Percentiles rank a stretch among this genome's conserved stretches.
phyloP scores from a whole-genome alignment of 2,113 vertebrate genomes.

The Nothoprocta perdicaria region DNA sequence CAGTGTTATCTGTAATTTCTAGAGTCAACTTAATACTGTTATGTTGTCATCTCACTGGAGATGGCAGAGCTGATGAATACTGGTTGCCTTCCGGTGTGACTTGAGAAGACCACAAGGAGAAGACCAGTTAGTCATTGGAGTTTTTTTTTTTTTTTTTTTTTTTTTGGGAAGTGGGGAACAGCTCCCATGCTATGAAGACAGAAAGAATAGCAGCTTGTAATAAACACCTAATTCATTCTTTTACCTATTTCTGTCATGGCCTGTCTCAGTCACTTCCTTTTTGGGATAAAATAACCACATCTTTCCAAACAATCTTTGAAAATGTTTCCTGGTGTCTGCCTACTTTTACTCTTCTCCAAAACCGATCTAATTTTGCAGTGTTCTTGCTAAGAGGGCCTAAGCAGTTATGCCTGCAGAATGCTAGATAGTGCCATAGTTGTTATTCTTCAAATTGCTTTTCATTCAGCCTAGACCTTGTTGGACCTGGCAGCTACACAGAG shows the following conservation, averaged over 20 bases:
- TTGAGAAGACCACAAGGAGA: background rate
- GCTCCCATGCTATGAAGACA: background rate
- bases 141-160: accelerated
- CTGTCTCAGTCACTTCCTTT: accelerated
- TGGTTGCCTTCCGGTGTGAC: background rate
- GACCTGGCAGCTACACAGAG: background rate
- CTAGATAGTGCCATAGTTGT: background rate
- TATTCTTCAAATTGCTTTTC: background rate
- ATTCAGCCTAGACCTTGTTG: background rate
- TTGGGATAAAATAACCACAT: background rate
- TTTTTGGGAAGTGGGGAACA: too few species aligned
- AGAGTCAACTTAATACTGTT: background rate
- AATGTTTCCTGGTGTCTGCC: background rate
- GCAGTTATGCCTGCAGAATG: background rate
- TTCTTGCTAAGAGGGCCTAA: background rate
- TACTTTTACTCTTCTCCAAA: background rate
- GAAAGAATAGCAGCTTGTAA: background rate
- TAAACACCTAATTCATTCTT: background rate
- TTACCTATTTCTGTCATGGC: background rate
- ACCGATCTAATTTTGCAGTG: background rate
- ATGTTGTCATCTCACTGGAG: accelerated
- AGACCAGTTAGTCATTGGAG: background rate
- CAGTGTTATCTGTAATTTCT: background rate
- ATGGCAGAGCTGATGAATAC: background rate
- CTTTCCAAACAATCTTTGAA: conserved; percentile 3